Base-by-base conservation (phyloP, 2,888 invertebrate genomes). In the Penaeus monodon region DNA sequence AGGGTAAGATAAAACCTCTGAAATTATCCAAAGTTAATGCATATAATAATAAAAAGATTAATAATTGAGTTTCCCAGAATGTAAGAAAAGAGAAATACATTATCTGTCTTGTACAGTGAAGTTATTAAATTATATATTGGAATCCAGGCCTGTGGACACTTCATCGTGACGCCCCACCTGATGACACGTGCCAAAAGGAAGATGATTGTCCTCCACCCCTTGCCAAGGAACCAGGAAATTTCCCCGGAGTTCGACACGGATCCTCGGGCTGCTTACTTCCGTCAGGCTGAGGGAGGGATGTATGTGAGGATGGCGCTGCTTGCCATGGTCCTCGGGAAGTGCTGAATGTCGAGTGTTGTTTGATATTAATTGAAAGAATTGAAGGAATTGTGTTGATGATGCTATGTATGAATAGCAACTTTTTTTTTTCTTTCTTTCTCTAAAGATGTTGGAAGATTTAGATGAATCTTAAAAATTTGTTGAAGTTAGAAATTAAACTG, bases 201-300 rank as follows among this genome's bases (percentile, higher is more conserved):
- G 91, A 98, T 98, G 96, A 96, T 98, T 20, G 98, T 99, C 24
- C 96, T 99, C 96, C 99, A 99, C 93, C 99, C 99, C 0, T 93
- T 99, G 89, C 99, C 99, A 0, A 94, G 99, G 74, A 95, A 98
- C 0, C 96, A 96, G 92, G 99, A 99, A 93, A 99, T 99, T 91
- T 97, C 97, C 91, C 94, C 96, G 0, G 97, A 98, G 91, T 97
- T 99, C 91, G 99, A 99, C 93, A 95, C 95, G 0, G 99, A 99
- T 93, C 97, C 98, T 0, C 94, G 99, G 81, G 99, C 99, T 0
- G 99, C 99, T 0, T 99, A 99, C 93, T 99, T 99, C 94, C 94
- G 99, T 33, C 99, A 99, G 93, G 98, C 98, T 0, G 98, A 99
- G 92, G 97, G 97, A 92, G 99, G 99, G 90, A 97, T 99, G 96